Evolutionary conservation across 2,113 vertebrate species (phyloP).

Genomic region (Machaerirhynchus nigripectus): DNA sequence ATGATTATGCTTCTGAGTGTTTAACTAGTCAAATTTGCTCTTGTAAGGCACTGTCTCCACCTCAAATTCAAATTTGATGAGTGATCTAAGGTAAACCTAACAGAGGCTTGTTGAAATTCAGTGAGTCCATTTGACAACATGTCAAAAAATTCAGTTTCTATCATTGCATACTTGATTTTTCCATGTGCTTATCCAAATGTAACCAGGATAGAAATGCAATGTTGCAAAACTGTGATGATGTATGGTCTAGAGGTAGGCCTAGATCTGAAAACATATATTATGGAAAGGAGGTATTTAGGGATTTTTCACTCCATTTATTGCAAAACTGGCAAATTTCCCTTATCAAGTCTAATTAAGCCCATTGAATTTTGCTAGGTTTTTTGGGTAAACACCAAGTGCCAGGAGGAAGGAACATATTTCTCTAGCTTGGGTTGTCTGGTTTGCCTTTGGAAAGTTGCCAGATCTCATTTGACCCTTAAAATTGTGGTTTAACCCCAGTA

Average conservation of each 20-base stretch:
- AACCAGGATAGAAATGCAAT: neutral
- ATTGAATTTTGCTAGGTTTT: neutral
- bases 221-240: neutral
- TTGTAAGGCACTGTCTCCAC: neutral
- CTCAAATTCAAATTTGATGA: neutral
- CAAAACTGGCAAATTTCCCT: neutral
- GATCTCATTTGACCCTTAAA: neutral
- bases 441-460: neutral
- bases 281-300: neutral
- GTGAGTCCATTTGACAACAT: neutral
- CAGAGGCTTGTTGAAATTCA: neutral
- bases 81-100: neutral
- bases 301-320: neutral
- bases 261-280: neutral
- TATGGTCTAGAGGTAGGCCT: neutral
- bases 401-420: neutral
- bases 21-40: neutral
- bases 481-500: neutral
- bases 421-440: neutral
- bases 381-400: too few species aligned
- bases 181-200: neutral
- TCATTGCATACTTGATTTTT: neutral
- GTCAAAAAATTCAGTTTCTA: neutral
- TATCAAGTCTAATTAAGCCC: neutral
- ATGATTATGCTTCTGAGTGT: neutral